These are phyloP conservation scores for Aradophagus sp. DNA, from an alignment of 1,140 invertebrate genomes.

Conservation along the genomic window DNA sequence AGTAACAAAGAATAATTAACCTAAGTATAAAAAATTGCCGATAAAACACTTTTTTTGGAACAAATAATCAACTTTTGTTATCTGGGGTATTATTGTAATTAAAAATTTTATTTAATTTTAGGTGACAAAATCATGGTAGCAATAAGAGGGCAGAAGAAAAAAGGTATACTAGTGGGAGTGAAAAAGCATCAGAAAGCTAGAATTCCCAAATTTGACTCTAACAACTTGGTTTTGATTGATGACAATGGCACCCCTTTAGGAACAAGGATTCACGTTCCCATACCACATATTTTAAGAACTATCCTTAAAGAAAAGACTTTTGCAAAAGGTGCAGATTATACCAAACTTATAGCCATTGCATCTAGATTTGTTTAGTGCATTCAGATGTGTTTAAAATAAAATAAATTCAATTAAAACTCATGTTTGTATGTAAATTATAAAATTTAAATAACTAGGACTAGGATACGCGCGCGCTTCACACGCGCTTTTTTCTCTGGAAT, in stretches of 20 bases:
- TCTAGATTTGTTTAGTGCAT: constrained; percentile 85
- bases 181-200: constrained; percentile 88
- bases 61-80: too few species aligned
- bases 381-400: too few species aligned
- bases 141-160: constrained; percentile 97
- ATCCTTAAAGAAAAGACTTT: constrained; percentile 88
- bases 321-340: constrained; percentile 92
- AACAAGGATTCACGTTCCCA: constrained; percentile 94
- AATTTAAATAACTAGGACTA: too few species aligned
- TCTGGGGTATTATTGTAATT: too few species aligned
- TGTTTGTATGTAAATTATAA: too few species aligned
- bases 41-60: too few species aligned
- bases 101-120: constrained; percentile 5
- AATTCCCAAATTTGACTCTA: constrained; percentile 95
- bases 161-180: constrained; percentile 94
- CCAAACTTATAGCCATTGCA: constrained; percentile 94
- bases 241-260: constrained; percentile 95
- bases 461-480: too few species aligned
- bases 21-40: too few species aligned
- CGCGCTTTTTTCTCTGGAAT: too few species aligned
- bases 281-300: constrained; percentile 92
- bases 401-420: too few species aligned
- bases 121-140: constrained; percentile 95
- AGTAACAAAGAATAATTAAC: too few species aligned
- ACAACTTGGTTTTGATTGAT: constrained; percentile 97